Conservation (phyloP, 1,140 invertebrate genomes). For the Theocolax elegans region DNA sequence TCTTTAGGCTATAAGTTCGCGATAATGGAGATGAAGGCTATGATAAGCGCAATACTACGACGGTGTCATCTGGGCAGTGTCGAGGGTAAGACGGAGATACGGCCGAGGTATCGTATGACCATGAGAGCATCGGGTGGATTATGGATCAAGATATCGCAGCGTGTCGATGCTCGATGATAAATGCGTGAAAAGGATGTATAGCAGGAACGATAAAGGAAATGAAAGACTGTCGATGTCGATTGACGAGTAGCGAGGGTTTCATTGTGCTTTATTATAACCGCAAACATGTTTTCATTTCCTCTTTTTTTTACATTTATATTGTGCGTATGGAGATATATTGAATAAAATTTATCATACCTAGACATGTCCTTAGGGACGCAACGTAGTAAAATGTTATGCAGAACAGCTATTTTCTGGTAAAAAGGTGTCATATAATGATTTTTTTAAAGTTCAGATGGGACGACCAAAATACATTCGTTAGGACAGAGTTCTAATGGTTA, state of each 20-base stretch:
- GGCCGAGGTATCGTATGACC: slow-evolving; percentile 68
- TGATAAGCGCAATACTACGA: slow-evolving; percentile 74
- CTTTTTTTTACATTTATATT: not conserved
- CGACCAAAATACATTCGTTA: no score
- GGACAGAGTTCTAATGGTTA: no score
- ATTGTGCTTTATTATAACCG: not conserved
- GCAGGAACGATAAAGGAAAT: not conserved
- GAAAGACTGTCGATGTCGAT: not conserved
- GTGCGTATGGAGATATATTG: no score
- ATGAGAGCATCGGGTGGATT: slow-evolving; percentile 69
- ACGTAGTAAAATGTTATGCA: no score
- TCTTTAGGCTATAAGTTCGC: slow-evolving; percentile 76
- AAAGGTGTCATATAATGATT: no score
- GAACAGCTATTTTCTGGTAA: no score
- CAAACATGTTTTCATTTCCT: not conserved
- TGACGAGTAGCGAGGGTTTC: not conserved
- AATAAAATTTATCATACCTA: no score
- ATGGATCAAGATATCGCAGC: slow-evolving; percentile 63
- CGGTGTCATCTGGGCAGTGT: slow-evolving; percentile 68
- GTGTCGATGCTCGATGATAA: slow-evolving; percentile 31
- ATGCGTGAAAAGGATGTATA: not conserved
- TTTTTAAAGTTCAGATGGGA: no score
- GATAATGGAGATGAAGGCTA: slow-evolving; percentile 76
- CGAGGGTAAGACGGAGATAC: slow-evolving; percentile 65
- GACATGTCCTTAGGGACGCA: no score